Conservation (phyloP, 2,113 vertebrate genomes). For the Phoxinus phoxinus region DNA sequence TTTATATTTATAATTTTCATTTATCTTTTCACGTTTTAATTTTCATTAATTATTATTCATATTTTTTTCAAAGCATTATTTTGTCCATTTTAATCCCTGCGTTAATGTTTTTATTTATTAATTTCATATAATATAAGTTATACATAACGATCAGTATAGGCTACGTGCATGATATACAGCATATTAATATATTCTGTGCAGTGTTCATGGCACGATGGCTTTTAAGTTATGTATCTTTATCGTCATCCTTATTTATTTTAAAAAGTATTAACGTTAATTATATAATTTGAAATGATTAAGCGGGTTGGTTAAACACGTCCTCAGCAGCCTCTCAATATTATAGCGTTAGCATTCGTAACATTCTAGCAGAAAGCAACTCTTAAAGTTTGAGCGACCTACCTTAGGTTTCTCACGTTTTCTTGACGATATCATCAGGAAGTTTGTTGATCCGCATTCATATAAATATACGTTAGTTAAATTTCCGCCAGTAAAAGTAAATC, state of each 20-base stretch:
- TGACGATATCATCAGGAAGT: not conserved
- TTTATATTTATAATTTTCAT: too few species aligned
- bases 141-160: too few species aligned
- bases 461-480: not conserved
- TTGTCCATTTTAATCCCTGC: not conserved
- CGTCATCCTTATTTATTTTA: too few species aligned
- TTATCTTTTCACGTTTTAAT: too few species aligned
- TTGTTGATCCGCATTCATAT: not conserved
- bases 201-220: too few species aligned
- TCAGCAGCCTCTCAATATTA: not conserved
- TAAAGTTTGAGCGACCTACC: not conserved
- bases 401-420: conserved; percentile 20
- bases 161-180: too few species aligned
- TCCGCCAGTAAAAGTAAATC: conserved; percentile 30
- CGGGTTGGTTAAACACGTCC: not conserved
- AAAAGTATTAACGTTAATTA: too few species aligned
- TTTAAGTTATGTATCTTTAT: too few species aligned
- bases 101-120: not conserved
- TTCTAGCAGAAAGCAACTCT: not conserved
- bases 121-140: not conserved
- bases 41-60: too few species aligned
- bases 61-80: not conserved
- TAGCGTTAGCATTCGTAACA: conserved; percentile 19
- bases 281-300: not conserved
- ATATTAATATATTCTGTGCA: too few species aligned